Conservation (phyloP, 2,113 vertebrate genomes). For the Bos indicus region DNA sequence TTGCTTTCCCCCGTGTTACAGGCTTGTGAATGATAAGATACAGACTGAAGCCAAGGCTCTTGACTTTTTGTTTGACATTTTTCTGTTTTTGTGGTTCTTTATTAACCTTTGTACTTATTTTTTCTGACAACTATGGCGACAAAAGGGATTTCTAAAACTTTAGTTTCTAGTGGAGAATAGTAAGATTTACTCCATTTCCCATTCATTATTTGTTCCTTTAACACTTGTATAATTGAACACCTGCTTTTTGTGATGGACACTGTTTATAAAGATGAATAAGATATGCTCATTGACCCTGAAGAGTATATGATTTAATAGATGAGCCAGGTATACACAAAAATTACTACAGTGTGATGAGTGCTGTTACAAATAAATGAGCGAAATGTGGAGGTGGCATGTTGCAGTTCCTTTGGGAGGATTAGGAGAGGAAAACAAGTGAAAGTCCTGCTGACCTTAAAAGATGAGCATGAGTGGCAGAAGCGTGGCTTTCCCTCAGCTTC, state of each 20-base stretch:
- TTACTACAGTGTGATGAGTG: neutral
- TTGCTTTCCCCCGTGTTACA: neutral
- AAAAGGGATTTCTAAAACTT: neutral
- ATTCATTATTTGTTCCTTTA: neutral
- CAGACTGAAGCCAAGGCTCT: neutral
- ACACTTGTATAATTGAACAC: neutral
- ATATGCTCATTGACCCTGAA: neutral
- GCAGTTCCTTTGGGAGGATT: neutral
- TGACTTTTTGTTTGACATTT: neutral
- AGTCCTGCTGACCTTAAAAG: neutral
- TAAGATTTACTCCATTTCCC: neutral
- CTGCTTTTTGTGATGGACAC: neutral
- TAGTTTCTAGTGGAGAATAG: neutral
- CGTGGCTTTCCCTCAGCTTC: neutral
- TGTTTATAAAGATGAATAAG: constrained; percentile 30
- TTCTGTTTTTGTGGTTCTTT: neutral
- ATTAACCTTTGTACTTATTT: neutral
- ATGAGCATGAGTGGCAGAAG: neutral
- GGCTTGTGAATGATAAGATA: neutral
- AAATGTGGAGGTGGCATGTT: neutral
- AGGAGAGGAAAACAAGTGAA: neutral
- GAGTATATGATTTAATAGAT: neutral
- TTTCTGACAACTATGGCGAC: neutral
- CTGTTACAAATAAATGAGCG: neutral
- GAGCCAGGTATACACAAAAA: neutral